Evolutionary conservation across 2,888 invertebrate genomes (phyloP).

Genomic region (Limulus polyphemus): DNA sequence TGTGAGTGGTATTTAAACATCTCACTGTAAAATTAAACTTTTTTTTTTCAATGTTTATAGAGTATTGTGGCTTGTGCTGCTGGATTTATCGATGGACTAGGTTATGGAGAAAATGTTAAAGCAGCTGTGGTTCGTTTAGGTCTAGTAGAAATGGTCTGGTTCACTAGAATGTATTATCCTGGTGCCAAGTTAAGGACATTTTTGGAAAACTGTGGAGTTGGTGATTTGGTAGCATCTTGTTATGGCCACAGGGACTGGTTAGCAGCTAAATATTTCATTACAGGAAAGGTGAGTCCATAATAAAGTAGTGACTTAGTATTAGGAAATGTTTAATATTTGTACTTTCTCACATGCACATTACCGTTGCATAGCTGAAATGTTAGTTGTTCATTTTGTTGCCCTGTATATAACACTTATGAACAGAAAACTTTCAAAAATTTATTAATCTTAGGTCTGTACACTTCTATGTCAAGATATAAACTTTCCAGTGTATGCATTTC

Average conservation of each 20-base stretch:
- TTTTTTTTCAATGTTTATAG: constrained; percentile 40
- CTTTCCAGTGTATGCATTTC: too few relatives aligned
- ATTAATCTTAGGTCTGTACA: too few relatives aligned
- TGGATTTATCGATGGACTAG: constrained; percentile 91
- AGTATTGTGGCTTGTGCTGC: constrained; percentile 97
- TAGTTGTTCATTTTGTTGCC: too few relatives aligned
- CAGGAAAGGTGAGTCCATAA: constrained; percentile 55
- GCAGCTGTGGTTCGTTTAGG: constrained; percentile 94
- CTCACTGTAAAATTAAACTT: too few relatives aligned
- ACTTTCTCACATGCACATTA: too few relatives aligned
- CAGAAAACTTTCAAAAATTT: too few relatives aligned
- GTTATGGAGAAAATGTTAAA: constrained; percentile 93
- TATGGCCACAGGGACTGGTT: constrained; percentile 93
- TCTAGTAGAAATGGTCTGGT: constrained; percentile 97
- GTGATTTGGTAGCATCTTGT: constrained; percentile 95
- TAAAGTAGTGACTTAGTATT: neutral
- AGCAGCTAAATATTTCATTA: constrained; percentile 88
- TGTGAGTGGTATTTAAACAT: too few relatives aligned
- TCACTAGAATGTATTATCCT: constrained; percentile 82
- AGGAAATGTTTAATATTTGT: too few relatives aligned
- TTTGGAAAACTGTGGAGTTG: constrained; percentile 96
- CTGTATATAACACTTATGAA: too few relatives aligned
- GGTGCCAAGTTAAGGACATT: constrained; percentile 83
- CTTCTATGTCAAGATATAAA: too few relatives aligned
- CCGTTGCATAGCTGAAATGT: too few relatives aligned